phyloP scores from a whole-genome alignment of 1,140 invertebrate species.

The Drosophila auraria region DNA sequence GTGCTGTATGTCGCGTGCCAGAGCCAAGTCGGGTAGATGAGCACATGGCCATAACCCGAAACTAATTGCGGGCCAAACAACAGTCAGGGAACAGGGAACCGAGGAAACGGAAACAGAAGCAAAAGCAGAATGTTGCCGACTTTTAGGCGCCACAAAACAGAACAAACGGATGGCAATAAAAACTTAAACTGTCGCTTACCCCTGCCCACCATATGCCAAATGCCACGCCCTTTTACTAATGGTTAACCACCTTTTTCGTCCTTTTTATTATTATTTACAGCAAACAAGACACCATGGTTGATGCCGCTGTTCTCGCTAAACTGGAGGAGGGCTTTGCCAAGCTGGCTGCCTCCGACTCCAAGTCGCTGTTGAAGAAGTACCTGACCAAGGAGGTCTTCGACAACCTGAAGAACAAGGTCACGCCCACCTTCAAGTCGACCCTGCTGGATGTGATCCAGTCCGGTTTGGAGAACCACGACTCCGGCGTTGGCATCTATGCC shows the following conservation, averaged over 20 bases:
- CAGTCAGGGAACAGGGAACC: slow-evolving; percentile 18
- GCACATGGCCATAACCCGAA: slow-evolving; percentile 61
- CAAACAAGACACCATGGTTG: slow-evolving; percentile 93
- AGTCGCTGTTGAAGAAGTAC: slow-evolving; percentile 97
- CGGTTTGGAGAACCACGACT: slow-evolving; percentile 94
- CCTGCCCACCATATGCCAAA: not conserved
- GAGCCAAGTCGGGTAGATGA: slow-evolving; percentile 27
- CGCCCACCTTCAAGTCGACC: slow-evolving; percentile 93
- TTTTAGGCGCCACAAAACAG: slow-evolving; percentile 67
- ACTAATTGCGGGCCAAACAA: slow-evolving; percentile 59
- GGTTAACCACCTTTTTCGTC: slow-evolving; percentile 31
- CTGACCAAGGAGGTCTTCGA: slow-evolving; percentile 96
- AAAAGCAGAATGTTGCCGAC: slow-evolving; percentile 46
- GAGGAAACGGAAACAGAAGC: slow-evolving; percentile 24
- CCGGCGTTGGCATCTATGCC: slow-evolving; percentile 97
- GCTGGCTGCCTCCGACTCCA: slow-evolving; percentile 94
- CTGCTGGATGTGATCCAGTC: slow-evolving; percentile 97
- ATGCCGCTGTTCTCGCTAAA: slow-evolving; percentile 94
- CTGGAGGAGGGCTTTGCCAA: slow-evolving; percentile 96
- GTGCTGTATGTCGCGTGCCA: slow-evolving; percentile 43
- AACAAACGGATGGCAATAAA: slow-evolving; percentile 18
- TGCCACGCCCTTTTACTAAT: slow-evolving; percentile 54
- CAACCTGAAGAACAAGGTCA: slow-evolving; percentile 95
- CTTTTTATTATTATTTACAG: slow-evolving; percentile 83
- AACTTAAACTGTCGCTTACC: slow-evolving; percentile 14